Evolutionary conservation across 1,140 invertebrate genomes (phyloP), one percentile per base, ranked within the genome.

Genomic region (Bombus ignitus): DNA sequence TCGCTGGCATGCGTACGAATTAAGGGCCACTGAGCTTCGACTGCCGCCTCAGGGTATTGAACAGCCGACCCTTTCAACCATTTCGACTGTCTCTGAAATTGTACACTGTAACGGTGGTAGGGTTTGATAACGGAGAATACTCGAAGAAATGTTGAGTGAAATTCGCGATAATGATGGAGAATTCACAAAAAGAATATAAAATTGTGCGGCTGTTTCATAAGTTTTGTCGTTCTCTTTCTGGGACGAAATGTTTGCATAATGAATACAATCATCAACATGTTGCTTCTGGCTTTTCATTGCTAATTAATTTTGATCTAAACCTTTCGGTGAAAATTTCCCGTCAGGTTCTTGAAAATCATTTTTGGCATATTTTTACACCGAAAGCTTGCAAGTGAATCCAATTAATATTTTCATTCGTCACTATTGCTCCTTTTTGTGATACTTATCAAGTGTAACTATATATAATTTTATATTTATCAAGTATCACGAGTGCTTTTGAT

Each of bases 1-100:
- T 83, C 65, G 37, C 62, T 57, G 75, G 76, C 37, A 65, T 84
- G 37, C 75, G 83, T 47, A 47, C 65, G 75, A 71, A 79, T 85
- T 65, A 79, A 84, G 62, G 47, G 13, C 37, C 75, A 15, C n/a
- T 3, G 57, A 53, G 22, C 15, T 3, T 59, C n/a, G 80, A 15
- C 13, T 32, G 59, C 3, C 9, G 25, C 59, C 32, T 28, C 47
- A 9, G 12, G 37, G 18, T 15, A 35, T 68, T 39, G 39, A 65
- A 62, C 22, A 39, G n/a, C 5, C 42, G 15, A 15, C 39, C 12
- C 8, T 18, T 15, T 13, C 42, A 12, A 32, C 6, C 13, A 4
- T 4, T 73, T 44, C 25, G 9, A 42, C 47, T 22, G 47, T 53
- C 22, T 71, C 12, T 70, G 22, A 3, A 25, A 25, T 70, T 37